Conservation (phyloP, 1,140 invertebrate species). For the Anadara kagoshimensis region DNA sequence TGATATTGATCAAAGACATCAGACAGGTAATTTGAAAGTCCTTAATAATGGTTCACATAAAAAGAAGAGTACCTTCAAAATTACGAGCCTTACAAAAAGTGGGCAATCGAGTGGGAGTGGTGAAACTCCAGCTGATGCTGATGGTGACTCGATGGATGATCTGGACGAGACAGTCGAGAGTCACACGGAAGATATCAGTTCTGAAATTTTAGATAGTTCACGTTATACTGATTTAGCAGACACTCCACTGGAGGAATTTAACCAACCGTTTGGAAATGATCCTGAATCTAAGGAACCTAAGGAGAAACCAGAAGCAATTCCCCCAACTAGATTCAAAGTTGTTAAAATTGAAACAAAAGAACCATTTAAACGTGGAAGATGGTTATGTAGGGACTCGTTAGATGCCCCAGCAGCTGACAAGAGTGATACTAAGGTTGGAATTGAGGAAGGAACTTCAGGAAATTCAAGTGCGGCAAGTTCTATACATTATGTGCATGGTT, state of each 20-base stretch:
- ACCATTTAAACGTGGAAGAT: constrained; percentile 93
- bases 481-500: constrained; percentile 62
- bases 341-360: constrained; percentile 95
- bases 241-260: constrained; percentile 54
- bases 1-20: constrained; percentile 21
- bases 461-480: constrained; percentile 65
- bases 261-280: constrained; percentile 17
- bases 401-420: constrained; percentile 80
- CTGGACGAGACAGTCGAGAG: constrained; percentile 84
- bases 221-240: constrained; percentile 65
- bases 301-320: constrained; percentile 31
- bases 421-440: constrained; percentile 48
- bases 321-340: constrained; percentile 84
- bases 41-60: constrained; percentile 70
- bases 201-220: constrained; percentile 74
- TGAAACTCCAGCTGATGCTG: constrained; percentile 82
- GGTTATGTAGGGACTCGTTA: constrained; percentile 96
- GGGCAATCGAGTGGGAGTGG: constrained; percentile 83
- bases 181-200: constrained; percentile 86
- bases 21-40: constrained; percentile 18
- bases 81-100: constrained; percentile 85
- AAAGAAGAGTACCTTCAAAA: constrained; percentile 93
- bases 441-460: constrained; percentile 52
- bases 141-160: constrained; percentile 94
- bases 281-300: constrained; percentile 31